Conservation (phyloP, 1,140 invertebrate genomes). For the Atopsyche davidsoni region DNA sequence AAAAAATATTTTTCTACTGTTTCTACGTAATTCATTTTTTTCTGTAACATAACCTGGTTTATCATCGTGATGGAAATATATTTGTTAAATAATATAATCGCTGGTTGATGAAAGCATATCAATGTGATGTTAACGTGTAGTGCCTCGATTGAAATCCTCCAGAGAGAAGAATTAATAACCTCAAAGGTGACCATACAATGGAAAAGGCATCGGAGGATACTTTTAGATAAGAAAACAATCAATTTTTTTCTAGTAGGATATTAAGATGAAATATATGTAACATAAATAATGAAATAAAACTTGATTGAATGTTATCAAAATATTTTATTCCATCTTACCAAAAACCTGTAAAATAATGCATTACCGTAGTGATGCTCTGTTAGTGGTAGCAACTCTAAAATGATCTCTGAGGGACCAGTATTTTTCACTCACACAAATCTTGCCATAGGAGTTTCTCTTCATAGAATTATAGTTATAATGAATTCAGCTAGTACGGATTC, state of each 20-base stretch:
- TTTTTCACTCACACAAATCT: background rate
- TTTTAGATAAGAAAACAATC: conserved; percentile 27
- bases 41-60: too few relatives aligned
- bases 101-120: conserved; percentile 31
- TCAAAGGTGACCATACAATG: too few relatives aligned
- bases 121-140: conserved; percentile 31
- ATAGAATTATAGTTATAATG: too few relatives aligned
- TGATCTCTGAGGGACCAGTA: too few relatives aligned
- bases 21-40: too few relatives aligned
- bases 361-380: too few relatives aligned
- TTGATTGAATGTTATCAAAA: conserved; percentile 10
- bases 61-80: too few relatives aligned
- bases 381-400: too few relatives aligned
- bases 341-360: too few relatives aligned
- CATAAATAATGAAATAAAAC: conserved; percentile 18
- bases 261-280: conserved; percentile 19
- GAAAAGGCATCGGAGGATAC: conserved; percentile 17
- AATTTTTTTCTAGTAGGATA: conserved; percentile 27
- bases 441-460: background rate
- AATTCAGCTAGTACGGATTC: too few relatives aligned
- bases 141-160: conserved; percentile 25
- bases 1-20: too few relatives aligned
- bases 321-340: conserved; percentile 10
- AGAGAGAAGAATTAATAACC: background rate
- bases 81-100: conserved; percentile 21